phyloP scores from a whole-genome alignment of 2,797 vertebrate genomes.

The Cheirogaleus major region DNA sequence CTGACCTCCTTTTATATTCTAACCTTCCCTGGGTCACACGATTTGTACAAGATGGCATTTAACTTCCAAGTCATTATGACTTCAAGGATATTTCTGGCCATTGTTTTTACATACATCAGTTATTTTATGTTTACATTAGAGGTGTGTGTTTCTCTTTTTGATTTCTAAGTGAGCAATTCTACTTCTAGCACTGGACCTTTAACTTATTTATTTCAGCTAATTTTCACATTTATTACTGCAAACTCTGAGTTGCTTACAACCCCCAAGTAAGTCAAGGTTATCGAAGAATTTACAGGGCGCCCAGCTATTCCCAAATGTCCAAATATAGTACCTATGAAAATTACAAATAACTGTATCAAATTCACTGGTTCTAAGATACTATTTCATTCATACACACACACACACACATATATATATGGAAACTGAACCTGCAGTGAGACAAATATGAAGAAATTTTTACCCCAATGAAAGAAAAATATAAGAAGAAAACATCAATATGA shows the following conservation, averaged over 20 bases:
- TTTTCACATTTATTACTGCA: conserved; percentile 27
- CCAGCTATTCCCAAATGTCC: not conserved
- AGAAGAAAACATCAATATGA: not conserved
- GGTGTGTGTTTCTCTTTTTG: conserved; percentile 38
- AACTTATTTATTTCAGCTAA: conserved; percentile 40
- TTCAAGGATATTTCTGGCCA: conserved; percentile 38
- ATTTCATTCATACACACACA: not conserved
- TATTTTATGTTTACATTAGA: conserved; percentile 67
- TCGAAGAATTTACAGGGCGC: not conserved
- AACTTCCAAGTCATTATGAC: conserved; percentile 54
- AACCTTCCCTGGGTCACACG: conserved; percentile 7
- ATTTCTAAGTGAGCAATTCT: conserved; percentile 42
- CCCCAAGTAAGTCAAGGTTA: conserved; percentile 46
- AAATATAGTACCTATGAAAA: not conserved
- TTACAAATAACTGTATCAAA: conserved; percentile 6
- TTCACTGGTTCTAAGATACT: not conserved
- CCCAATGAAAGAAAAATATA: not conserved
- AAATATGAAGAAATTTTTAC: not conserved
- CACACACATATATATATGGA: no score
- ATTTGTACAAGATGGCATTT: conserved; percentile 65
- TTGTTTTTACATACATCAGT: conserved; percentile 59
- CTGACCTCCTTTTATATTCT: conserved; percentile 26
- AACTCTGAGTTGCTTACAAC: not conserved
- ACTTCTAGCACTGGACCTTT: conserved; percentile 8
- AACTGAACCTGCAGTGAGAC: not conserved